These are phyloP conservation scores for Ectropis grisescens DNA, from an alignment of 1,140 invertebrate species.

Conservation along the genomic window DNA sequence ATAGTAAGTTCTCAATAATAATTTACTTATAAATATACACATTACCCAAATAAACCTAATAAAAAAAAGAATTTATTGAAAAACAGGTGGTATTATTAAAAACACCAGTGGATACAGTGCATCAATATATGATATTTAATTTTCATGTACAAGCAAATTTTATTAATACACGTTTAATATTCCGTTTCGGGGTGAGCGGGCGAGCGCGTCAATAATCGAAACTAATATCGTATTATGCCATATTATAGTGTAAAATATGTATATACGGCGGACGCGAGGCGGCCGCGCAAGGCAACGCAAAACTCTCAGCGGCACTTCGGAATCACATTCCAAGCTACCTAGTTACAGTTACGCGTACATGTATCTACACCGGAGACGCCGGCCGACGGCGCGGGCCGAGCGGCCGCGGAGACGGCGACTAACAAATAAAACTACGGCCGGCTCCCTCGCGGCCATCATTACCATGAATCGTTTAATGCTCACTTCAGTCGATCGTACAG, in stretches of 20 bases:
- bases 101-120: slow-evolving; percentile 64
- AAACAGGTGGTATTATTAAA: slow-evolving; percentile 63
- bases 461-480: slow-evolving; percentile 43
- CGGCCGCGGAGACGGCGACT: slow-evolving; percentile 14
- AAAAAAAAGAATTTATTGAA: slow-evolving; percentile 48
- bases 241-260: slow-evolving; percentile 60
- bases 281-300: slow-evolving; percentile 26
- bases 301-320: slow-evolving; percentile 29
- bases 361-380: slow-evolving; percentile 26
- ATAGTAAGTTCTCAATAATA: slow-evolving; percentile 58
- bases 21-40: slow-evolving; percentile 67
- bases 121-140: slow-evolving; percentile 70
- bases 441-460: slow-evolving; percentile 34
- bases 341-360: slow-evolving; percentile 19
- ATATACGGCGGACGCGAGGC: slow-evolving; percentile 22
- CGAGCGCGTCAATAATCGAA: slow-evolving; percentile 37
- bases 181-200: slow-evolving; percentile 32
- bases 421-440: slow-evolving; percentile 43
- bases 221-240: slow-evolving; percentile 57
- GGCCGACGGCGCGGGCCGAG: slow-evolving; percentile 17
- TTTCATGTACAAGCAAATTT: slow-evolving; percentile 66
- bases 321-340: slow-evolving; percentile 58
- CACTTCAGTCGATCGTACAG: slow-evolving; percentile 52
- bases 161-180: slow-evolving; percentile 58
- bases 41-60: slow-evolving; percentile 64